A percentile compares a stretch with the other conserved stretches of the same genome.
These are phyloP conservation scores for Metacarcinus magister DNA, from an alignment of 2,888 invertebrate species.

Conservation along the genomic window DNA sequence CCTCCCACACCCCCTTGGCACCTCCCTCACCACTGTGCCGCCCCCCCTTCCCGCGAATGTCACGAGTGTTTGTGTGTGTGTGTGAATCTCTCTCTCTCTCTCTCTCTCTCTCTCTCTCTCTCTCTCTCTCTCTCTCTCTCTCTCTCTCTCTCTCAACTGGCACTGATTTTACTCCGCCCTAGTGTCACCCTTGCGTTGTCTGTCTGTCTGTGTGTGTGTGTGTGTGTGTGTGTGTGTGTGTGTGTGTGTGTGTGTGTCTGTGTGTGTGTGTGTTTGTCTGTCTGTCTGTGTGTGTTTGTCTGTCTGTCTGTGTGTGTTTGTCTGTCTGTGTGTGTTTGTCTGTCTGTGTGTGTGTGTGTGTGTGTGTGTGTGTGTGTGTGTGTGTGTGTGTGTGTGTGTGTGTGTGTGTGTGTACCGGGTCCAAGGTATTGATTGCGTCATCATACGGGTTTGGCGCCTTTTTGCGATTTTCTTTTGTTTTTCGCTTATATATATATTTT, in stretches of 20 bases:
- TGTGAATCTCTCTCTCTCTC: neutral
- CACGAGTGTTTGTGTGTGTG: neutral
- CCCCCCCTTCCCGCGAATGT: neutral
- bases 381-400: constrained; percentile 53
- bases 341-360: too few relatives aligned
- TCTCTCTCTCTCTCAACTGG: neutral
- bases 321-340: too few relatives aligned
- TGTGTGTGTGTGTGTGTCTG: constrained; percentile 42
- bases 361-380: constrained; percentile 31
- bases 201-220: constrained; percentile 22
- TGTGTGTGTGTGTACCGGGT: neutral
- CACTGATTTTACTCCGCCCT: too few relatives aligned
- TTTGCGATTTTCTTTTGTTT: neutral
- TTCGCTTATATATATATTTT: neutral
- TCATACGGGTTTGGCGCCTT: neutral
- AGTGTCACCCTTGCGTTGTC: neutral
- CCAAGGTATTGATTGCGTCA: neutral
- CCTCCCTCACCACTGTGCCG: neutral
- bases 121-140: constrained; percentile 20
- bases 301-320: constrained; percentile 12
- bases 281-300: neutral
- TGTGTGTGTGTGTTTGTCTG: constrained; percentile 39
- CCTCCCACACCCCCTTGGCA: neutral
- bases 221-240: constrained; percentile 36
- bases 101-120: constrained; percentile 6